Base-by-base conservation (phyloP, 2,888 invertebrate genomes). In the Caenorhabditis doughertyi region DNA sequence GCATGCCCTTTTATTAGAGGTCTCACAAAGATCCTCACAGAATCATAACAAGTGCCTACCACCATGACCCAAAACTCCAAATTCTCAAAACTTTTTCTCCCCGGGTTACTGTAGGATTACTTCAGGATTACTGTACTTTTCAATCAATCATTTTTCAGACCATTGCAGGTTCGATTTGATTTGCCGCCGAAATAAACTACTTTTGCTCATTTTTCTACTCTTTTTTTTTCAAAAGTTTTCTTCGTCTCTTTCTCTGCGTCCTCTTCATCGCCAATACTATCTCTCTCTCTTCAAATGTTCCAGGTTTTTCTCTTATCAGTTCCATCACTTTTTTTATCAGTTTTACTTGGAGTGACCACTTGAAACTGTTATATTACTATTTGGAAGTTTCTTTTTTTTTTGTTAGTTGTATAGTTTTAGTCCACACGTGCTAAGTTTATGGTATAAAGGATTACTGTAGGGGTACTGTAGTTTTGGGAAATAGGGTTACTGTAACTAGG, bases 341-440 rank as follows among this genome's bases (percentile, higher is more conserved):
- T 49, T 9, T 25, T 8, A 2, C 13, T n/a, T 16, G 7, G 44
- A 65, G 42, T 73, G 72, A 62, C 55, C 60, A 60, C 49, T 27
- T 23, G 62, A 8, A 23, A 44, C 72, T 42, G n/a, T 64, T 11
- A 23, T 64, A 42, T 55, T 73, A 64, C 64, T 65, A 73, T 47
- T 65, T 64, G 51, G 53, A 55, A 73, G 60, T 64, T 64, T 62
- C 53, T 64, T n/a, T n/a, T n/a, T n/a, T n/a, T n/a, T n/a, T n/a
- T n/a, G n/a, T n/a, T 3, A 53, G 13, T 42, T 64, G 64, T 58
- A 49, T 58, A 49, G 70, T 11, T 68, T 25, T 70, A 42, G n/a
- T n/a, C n/a, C n/a, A n/a, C n/a, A n/a, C n/a, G n/a, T n/a, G n/a
- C n/a, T n/a, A n/a, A n/a, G n/a, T n/a, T n/a, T n/a, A n/a, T n/a